Conservation (phyloP, 1,140 invertebrate genomes). For the Penaeus japonicus region DNA sequence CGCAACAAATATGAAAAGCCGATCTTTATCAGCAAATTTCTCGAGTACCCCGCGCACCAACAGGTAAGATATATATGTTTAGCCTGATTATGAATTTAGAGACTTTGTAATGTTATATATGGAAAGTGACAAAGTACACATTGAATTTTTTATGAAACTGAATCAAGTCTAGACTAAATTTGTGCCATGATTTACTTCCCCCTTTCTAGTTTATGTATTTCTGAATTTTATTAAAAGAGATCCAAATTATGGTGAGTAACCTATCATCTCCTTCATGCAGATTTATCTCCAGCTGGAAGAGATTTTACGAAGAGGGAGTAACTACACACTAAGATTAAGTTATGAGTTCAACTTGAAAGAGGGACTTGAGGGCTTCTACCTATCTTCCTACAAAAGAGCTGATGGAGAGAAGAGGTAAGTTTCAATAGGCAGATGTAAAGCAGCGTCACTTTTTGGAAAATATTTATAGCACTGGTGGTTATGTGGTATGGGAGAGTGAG, state of each 20-base stretch:
- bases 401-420: slow-evolving; percentile 81
- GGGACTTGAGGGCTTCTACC: slow-evolving; percentile 90
- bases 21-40: slow-evolving; percentile 72
- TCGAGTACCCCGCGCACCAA: slow-evolving; percentile 73
- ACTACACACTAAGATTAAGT: slow-evolving; percentile 84
- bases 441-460: no score
- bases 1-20: slow-evolving; percentile 71
- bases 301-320: slow-evolving; percentile 71
- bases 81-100: not conserved
- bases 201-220: no score
- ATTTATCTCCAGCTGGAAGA: slow-evolving; percentile 84
- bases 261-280: slow-evolving; percentile 39
- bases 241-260: slow-evolving; percentile 56
- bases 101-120: not conserved
- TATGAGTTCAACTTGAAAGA: slow-evolving; percentile 82
- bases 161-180: no score
- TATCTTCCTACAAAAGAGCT: slow-evolving; percentile 81
- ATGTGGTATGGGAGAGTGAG: no score
- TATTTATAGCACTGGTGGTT: no score
- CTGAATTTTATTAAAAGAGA: no score
- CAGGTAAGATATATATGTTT: slow-evolving; percentile 31
- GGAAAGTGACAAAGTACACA: no score
- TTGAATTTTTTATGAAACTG: no score
- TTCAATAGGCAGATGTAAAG: not conserved
- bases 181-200: no score